Base-by-base conservation (phyloP, 2,888 invertebrate species). In the Cepaea hortensis region DNA sequence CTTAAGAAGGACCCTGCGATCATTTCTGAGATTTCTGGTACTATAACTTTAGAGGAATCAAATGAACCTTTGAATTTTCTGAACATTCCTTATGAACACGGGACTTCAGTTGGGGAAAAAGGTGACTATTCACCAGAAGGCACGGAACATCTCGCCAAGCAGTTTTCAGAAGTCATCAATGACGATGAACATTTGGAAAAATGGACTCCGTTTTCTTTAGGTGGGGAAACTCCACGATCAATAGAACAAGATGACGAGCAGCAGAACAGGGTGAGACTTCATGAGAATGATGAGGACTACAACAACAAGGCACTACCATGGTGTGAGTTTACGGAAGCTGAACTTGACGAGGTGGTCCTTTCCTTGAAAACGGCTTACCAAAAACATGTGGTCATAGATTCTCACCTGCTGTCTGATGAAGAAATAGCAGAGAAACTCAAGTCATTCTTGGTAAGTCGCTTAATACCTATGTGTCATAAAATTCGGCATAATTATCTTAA, bases 261-360 rank as follows among this genome's bases (percentile, higher is more conserved):
- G 5, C 68, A 81, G 81, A 81, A 70, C n/a, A 70, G n/a, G 2
- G 1, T 11, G 4, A 72, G 84, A 46, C 68, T 84, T 11, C 75
- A 76, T 11, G 65, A 84, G 3, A 76, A 77, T 35, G 79, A 72
- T 9, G 65, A 65, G 3, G 79, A 85, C 9, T 77, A 85, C 61
- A 50, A 85, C n/a, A 48, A 79, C 72, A 80, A 77, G 20, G 23
- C 48, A 9, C 35, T 85, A 5, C 85, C 85, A 0, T 85, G 85
- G 85, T 85, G 85, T 61, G 85, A 85, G 79, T 85, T 79, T 70
- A 79, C 85, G 7, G 85, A 85, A 20, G 77, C 70, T 18, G 85
- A 85, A 23, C 79, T 85, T 0, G 85, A 85, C 70, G 72, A 85
- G 15, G 79, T 80, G 18, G 55, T 85, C 46, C 6, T 13, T 18